Evolutionary conservation across 2,113 vertebrate genomes (phyloP).

Genomic region (Mugil cephalus): DNA sequence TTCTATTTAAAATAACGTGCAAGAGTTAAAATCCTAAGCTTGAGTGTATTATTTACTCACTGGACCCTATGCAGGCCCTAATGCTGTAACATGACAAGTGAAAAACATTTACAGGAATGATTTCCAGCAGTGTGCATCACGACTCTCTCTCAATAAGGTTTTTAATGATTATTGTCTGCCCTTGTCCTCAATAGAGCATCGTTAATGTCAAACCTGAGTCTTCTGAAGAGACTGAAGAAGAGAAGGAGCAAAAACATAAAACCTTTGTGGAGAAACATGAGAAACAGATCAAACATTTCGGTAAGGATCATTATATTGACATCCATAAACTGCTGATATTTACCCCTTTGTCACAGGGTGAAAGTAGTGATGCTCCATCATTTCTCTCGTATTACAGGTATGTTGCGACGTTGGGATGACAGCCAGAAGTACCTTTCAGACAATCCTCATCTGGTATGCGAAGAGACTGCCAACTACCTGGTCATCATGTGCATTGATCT

Average conservation of each 20-base stretch:
- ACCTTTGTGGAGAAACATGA: constrained; percentile 94
- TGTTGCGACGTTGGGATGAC: constrained; percentile 96
- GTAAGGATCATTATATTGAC: constrained; percentile 74
- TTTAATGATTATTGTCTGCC: background rate
- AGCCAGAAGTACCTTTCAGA: constrained; percentile 96
- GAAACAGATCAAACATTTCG: constrained; percentile 94
- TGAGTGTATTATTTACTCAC: too few species aligned
- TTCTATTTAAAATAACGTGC: too few species aligned
- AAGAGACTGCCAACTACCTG: constrained; percentile 95
- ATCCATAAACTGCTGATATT: background rate
- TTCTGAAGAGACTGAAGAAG: constrained; percentile 89
- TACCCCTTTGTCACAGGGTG: background rate
- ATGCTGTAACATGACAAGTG: too few species aligned
- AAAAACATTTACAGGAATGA: too few species aligned
- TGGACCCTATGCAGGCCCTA: too few species aligned
- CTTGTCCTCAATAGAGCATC: constrained; percentile 84
- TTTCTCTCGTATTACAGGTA: constrained; percentile 82
- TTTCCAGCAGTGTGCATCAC: background rate
- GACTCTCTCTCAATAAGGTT: background rate
- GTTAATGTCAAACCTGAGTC: constrained; percentile 88
- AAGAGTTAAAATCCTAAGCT: too few species aligned
- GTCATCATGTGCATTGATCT: constrained; percentile 98
- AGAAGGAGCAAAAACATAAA: constrained; percentile 94
- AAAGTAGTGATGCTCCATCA: background rate
- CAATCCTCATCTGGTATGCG: constrained; percentile 91